These are phyloP conservation scores for Drosophila greeni DNA, from an alignment of 2,888 invertebrate species.

Conservation along the genomic window DNA sequence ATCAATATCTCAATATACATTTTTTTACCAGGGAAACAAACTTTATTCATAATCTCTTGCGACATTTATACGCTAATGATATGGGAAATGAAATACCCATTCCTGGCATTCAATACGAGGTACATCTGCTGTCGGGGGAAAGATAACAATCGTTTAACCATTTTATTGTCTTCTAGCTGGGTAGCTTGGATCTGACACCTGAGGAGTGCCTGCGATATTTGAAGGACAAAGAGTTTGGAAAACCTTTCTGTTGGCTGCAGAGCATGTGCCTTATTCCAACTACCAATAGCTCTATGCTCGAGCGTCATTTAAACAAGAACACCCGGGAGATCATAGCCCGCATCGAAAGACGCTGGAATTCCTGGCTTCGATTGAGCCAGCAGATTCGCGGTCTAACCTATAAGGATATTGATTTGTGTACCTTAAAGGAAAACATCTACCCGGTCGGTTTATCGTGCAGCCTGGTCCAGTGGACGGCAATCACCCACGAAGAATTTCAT, in stretches of 20 bases:
- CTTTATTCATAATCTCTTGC: slow-evolving; percentile 51
- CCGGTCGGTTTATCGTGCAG: slow-evolving; percentile 80
- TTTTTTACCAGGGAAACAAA: slow-evolving; percentile 43
- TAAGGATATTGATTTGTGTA: slow-evolving; percentile 71
- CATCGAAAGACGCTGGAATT: slow-evolving; percentile 86
- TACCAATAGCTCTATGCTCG: slow-evolving; percentile 78
- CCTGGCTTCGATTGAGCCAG: slow-evolving; percentile 86
- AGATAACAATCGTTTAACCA: neutral
- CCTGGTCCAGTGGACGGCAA: slow-evolving; percentile 85
- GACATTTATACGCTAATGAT: slow-evolving; percentile 55
- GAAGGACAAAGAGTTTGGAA: slow-evolving; percentile 82
- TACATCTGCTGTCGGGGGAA: neutral
- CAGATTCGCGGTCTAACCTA: slow-evolving; percentile 83
- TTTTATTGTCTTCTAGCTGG: slow-evolving; percentile 29
- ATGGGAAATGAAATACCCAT: slow-evolving; percentile 56
- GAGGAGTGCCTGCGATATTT: slow-evolving; percentile 49
- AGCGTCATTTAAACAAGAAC: slow-evolving; percentile 79
- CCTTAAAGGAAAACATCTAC: slow-evolving; percentile 64
- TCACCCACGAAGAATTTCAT: slow-evolving; percentile 83
- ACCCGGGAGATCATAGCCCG: slow-evolving; percentile 88
- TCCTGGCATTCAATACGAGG: slow-evolving; percentile 59
- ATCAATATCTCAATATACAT: neutral
- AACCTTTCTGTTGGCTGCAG: slow-evolving; percentile 95
- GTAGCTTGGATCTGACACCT: slow-evolving; percentile 33
- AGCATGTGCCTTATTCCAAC: slow-evolving; percentile 92